phyloP scores from a whole-genome alignment of 2,113 vertebrate genomes.

The Cygnus atratus region DNA sequence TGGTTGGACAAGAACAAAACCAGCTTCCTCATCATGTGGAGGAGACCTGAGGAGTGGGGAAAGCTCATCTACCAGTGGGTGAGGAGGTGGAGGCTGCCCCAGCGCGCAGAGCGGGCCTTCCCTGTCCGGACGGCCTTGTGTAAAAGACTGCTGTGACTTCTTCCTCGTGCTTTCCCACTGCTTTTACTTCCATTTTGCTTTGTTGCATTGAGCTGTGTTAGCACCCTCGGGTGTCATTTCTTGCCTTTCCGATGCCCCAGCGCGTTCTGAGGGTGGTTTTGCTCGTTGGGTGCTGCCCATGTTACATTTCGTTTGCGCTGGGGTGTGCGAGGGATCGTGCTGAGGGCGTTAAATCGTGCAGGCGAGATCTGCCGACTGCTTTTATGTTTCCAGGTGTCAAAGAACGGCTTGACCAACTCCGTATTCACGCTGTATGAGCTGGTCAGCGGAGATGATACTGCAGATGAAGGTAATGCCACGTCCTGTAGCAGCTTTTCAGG shows the following conservation, averaged over 20 bases:
- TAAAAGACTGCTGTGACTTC: not conserved
- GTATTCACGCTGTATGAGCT: constrained; percentile 96
- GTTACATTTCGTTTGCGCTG: rapidly evolving
- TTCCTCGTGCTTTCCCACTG: not conserved
- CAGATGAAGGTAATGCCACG: constrained; percentile 83
- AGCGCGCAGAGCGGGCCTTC: not conserved
- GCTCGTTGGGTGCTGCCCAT: rapidly evolving
- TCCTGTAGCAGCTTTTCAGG: not conserved
- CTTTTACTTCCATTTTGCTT: not conserved
- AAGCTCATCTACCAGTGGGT: constrained; percentile 98
- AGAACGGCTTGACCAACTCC: constrained; percentile 90
- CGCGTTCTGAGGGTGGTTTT: not conserved
- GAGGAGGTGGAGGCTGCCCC: constrained; percentile 39
- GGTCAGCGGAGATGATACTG: constrained; percentile 90
- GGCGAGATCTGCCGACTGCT: rapidly evolving
- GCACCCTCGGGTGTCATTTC: not conserved
- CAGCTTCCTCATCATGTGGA: constrained; percentile 97
- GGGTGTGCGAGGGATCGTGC: rapidly evolving
- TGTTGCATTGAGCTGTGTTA: not conserved
- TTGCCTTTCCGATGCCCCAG: not conserved
- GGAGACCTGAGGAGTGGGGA: constrained; percentile 96
- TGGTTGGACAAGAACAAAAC: constrained; percentile 98
- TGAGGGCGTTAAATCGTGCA: rapidly evolving
- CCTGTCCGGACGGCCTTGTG: not conserved
- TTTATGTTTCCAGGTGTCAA: constrained; percentile 82